Percentiles rank a stretch among this genome's conserved stretches.
These are phyloP conservation scores for Ditylenchus dipsaci DNA, from an alignment of 1,140 invertebrate species.

Conservation along the genomic window DNA sequence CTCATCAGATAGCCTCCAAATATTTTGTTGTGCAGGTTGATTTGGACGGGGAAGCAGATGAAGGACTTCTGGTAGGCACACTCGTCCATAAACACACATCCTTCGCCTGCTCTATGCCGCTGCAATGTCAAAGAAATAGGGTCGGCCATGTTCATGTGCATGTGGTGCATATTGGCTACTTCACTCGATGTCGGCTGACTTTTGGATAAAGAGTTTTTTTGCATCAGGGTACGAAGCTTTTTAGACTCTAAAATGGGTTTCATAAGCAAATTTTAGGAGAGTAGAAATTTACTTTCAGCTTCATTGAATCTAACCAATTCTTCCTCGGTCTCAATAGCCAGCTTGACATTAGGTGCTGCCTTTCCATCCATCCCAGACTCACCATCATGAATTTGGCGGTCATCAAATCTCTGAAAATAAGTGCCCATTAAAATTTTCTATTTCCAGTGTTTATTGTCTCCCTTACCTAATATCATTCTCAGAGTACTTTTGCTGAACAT, in stretches of 20 bases:
- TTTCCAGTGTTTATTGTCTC: no score
- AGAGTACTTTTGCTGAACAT: neutral
- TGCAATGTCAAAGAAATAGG: neutral
- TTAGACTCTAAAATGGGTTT: neutral
- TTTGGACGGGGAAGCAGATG: neutral
- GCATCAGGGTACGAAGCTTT: neutral
- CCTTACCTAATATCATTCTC: neutral
- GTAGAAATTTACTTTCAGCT: neutral
- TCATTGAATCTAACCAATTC: neutral
- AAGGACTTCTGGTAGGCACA: neutral
- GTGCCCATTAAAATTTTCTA: neutral
- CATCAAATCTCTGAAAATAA: neutral
- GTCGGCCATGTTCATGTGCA: neutral
- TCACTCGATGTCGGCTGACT: neutral
- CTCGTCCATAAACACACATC: neutral
- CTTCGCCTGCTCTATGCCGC: neutral
- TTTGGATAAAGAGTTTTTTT: no score
- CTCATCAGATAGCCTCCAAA: neutral
- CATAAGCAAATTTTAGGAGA: neutral
- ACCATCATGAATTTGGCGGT: slow-evolving; percentile 15
- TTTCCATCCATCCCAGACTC: neutral
- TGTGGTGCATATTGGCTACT: neutral
- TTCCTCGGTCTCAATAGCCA: neutral
- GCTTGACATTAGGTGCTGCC: neutral
- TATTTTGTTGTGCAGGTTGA: neutral